These are phyloP conservation scores for Onychomys leucogaster DNA, from an alignment of 2,797 vertebrate genomes.

Conservation along the genomic window DNA sequence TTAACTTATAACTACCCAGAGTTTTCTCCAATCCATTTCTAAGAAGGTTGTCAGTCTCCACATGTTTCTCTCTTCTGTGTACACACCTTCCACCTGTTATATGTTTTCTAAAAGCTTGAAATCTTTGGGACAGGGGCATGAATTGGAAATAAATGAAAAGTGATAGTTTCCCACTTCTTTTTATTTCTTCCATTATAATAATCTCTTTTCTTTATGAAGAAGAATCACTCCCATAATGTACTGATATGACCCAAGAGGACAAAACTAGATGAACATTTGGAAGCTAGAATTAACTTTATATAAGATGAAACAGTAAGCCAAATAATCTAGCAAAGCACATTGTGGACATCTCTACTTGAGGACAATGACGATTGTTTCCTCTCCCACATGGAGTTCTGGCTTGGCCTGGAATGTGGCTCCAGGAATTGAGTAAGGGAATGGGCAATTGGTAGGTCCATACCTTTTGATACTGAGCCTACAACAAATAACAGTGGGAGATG, in stretches of 20 bases:
- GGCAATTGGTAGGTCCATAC: background rate
- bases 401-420: background rate
- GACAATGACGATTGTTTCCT: background rate
- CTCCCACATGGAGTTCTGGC: background rate
- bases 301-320: background rate
- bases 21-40: background rate
- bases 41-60: background rate
- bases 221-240: background rate
- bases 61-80: background rate
- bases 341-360: background rate
- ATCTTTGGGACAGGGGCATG: background rate
- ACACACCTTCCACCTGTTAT: background rate
- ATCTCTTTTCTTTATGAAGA: conserved; percentile 32
- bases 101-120: conserved; percentile 36
- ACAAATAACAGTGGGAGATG: background rate
- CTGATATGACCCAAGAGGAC: background rate
- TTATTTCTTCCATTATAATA: conserved; percentile 48
- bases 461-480: background rate
- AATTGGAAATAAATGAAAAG: background rate
- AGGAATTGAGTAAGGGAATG: background rate
- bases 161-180: background rate
- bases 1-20: background rate
- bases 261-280: background rate
- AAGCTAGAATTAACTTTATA: background rate
- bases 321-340: background rate